A percentile compares a stretch with the other conserved stretches of the same genome.
phyloP scores from a whole-genome alignment of 2,113 vertebrate species.

The Meles meles region DNA sequence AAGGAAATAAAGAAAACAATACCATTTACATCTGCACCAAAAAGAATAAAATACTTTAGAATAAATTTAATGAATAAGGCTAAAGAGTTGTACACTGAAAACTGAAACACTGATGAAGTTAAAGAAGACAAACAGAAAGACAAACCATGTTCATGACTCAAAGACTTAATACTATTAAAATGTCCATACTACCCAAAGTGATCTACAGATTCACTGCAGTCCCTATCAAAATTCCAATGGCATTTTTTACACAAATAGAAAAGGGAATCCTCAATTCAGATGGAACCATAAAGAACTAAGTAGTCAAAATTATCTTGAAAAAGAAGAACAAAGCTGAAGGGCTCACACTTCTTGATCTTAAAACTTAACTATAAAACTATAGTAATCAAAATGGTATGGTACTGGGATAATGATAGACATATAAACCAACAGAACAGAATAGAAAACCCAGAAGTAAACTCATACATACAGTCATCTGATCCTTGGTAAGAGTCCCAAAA shows the following conservation, averaged over 20 bases:
- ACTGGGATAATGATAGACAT: neutral
- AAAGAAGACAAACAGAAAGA: neutral
- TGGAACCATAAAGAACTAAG: neutral
- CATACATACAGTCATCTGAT: neutral
- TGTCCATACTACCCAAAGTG: neutral
- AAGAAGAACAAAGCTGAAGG: neutral
- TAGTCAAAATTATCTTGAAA: neutral
- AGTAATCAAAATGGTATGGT: neutral
- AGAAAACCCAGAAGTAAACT: neutral
- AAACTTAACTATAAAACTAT: neutral
- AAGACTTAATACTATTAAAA: neutral
- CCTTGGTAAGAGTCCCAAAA: neutral
- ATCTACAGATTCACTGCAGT: neutral
- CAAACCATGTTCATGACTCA: neutral
- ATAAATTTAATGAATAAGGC: neutral
- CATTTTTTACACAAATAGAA: neutral
- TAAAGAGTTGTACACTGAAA: neutral
- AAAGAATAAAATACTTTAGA: neutral
- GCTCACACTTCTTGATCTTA: neutral
- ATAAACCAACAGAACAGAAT: neutral
- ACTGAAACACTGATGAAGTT: neutral
- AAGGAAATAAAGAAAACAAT: neutral
- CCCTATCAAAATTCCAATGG: neutral
- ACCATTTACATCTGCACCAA: neutral
- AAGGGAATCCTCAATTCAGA: neutral